Conservation (phyloP, 2,888 invertebrate genomes). For the Lasius platythorax region DNA sequence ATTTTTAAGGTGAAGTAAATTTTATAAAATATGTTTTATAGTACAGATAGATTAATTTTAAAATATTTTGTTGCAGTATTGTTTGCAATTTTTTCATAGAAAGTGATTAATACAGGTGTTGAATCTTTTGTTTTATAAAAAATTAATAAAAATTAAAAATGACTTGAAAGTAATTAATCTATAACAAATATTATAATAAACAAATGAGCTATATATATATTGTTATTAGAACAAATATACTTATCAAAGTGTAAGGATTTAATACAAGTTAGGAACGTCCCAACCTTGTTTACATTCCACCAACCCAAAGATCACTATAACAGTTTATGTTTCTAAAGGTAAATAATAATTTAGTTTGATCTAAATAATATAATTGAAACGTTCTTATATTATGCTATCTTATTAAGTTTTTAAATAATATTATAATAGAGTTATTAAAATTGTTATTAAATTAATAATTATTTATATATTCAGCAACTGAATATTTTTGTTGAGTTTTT, state of each 20-base stretch:
- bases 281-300: background rate
- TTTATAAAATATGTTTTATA: background rate
- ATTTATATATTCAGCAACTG: background rate
- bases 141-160: background rate
- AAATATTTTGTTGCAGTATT: background rate
- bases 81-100: background rate
- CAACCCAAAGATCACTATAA: background rate
- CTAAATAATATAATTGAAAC: constrained; percentile 1
- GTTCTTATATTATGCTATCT: background rate
- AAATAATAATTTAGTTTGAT: background rate
- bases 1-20: background rate
- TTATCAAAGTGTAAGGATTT: background rate
- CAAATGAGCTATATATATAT: too few relatives aligned
- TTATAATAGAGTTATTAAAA: background rate
- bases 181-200: background rate
- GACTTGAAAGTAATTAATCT: background rate
- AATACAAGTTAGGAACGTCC: background rate
- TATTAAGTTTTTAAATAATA: background rate
- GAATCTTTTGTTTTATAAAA: background rate
- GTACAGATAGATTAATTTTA: background rate
- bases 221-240: too few relatives aligned
- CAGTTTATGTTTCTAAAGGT: background rate
- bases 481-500: background rate
- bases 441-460: too few relatives aligned
- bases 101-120: background rate